Evolutionary conservation across 2,113 vertebrate genomes (phyloP).

Genomic region (Boulengeromyrus knoepffleri): DNA sequence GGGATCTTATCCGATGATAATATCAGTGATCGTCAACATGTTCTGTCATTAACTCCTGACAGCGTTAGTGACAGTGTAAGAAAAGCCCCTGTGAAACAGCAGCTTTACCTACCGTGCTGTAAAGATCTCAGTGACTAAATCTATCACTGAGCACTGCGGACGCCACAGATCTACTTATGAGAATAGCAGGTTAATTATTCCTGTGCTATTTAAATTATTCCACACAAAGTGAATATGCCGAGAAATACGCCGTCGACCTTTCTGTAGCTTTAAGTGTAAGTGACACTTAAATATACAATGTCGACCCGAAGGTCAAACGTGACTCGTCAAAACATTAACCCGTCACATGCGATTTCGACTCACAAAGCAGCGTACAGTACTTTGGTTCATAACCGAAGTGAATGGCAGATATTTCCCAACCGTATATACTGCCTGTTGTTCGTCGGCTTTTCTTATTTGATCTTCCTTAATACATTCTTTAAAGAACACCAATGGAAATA

Average conservation of each 20-base stretch:
- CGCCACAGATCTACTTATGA: neutral
- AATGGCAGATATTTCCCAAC: neutral
- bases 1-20: neutral
- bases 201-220: neutral
- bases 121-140: neutral
- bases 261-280: neutral
- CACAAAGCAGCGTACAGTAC: neutral
- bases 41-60: neutral
- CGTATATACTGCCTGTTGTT: neutral
- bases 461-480: neutral
- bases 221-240: neutral
- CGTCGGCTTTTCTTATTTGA: neutral
- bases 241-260: neutral
- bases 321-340: neutral
- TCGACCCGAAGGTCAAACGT: neutral
- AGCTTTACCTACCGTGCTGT: neutral
- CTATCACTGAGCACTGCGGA: neutral
- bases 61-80: neutral
- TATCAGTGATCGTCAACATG: slow-evolving; percentile 9
- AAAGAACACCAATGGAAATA: neutral
- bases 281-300: neutral
- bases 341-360: neutral
- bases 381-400: neutral
- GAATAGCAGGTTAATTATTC: neutral
- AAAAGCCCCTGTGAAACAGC: neutral